phyloP scores from a whole-genome alignment of 2,888 invertebrate genomes.

The Heteromurus nitidus region DNA sequence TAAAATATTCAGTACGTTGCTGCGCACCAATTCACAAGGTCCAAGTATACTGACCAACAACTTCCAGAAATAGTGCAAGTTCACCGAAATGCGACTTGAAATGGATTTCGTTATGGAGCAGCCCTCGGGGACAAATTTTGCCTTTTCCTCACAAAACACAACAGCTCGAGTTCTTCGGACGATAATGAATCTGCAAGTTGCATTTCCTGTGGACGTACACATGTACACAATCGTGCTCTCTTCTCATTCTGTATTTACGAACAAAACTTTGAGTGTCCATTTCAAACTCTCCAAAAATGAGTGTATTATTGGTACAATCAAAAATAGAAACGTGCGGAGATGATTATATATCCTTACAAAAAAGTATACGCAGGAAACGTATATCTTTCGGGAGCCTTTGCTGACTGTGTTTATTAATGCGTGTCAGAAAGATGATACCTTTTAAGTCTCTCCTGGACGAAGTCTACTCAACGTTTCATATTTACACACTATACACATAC shows the following conservation, averaged over 20 bases:
- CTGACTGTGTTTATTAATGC: conserved; percentile 36
- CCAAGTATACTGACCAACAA: conserved; percentile 39
- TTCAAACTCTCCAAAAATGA: conserved; percentile 6
- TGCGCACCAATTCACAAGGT: no score
- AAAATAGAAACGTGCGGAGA: conserved; percentile 5
- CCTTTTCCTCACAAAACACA: not conserved
- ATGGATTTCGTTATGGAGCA: conserved; percentile 16
- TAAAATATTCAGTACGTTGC: no score
- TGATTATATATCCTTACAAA: conserved; percentile 13
- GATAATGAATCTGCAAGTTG: conserved; percentile 25
- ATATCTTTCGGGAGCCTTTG: conserved; percentile 13
- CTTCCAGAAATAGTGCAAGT: conserved; percentile 7
- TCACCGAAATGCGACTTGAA: conserved; percentile 20
- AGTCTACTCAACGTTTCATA: conserved; percentile 24
- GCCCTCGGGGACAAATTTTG: conserved; percentile 43
- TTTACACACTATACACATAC: conserved; percentile 3
- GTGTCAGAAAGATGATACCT: conserved; percentile 45
- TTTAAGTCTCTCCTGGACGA: conserved; percentile 14
- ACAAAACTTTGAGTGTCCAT: not conserved
- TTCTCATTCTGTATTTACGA: no score
- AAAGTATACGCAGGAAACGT: conserved; percentile 25
- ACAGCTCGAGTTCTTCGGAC: not conserved
- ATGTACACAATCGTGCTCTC: not conserved
- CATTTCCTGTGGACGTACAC: conserved; percentile 1
- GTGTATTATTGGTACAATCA: not conserved